These are phyloP conservation scores for Hylomyscus alleni DNA, from an alignment of 2,797 vertebrate species.

Conservation along the genomic window DNA sequence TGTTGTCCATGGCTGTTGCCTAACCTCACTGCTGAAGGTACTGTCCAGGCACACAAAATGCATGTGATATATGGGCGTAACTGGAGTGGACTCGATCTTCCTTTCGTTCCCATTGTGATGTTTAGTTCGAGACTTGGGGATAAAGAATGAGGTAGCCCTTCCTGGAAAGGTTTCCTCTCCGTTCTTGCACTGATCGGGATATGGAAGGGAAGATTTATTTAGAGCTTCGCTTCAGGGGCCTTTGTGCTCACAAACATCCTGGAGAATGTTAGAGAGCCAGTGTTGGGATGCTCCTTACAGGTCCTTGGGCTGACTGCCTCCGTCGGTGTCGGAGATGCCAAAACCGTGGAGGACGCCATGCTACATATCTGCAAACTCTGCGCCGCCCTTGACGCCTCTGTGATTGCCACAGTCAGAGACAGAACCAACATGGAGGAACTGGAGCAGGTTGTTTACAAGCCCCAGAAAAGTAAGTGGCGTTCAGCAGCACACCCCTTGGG, in stretches of 20 bases:
- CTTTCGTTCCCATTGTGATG: neutral
- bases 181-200: neutral
- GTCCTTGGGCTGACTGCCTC: slow-evolving; percentile 92
- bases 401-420: slow-evolving; percentile 89
- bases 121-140: neutral
- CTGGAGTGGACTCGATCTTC: neutral
- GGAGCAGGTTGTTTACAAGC: slow-evolving; percentile 85
- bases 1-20: neutral
- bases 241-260: neutral
- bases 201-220: neutral
- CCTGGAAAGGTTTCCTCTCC: neutral
- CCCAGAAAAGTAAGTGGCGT: slow-evolving; percentile 87
- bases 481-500: neutral
- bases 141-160: neutral
- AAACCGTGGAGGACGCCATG: slow-evolving; percentile 73
- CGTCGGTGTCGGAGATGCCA: slow-evolving; percentile 90
- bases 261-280: neutral
- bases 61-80: neutral
- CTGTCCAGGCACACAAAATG: neutral
- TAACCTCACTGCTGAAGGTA: neutral
- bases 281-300: slow-evolving; percentile 80
- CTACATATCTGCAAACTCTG: slow-evolving; percentile 89
- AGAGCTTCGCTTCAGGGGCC: neutral
- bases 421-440: slow-evolving; percentile 88
- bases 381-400: slow-evolving; percentile 88